Evolutionary conservation across 2,113 vertebrate genomes (phyloP).

Genomic region (Eupsittula cactorum): DNA sequence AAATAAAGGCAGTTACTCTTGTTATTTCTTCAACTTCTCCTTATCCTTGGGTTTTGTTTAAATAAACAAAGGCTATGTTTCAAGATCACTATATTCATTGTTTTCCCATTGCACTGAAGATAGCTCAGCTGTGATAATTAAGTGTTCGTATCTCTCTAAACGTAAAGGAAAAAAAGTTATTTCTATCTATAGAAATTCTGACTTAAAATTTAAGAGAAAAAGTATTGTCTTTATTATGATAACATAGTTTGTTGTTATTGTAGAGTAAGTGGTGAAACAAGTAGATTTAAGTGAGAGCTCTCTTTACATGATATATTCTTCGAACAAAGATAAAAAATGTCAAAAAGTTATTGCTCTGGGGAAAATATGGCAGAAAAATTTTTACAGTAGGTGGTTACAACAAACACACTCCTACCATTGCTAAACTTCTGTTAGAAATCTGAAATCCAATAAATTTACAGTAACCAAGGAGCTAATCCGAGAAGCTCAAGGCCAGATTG

Average conservation of each 20-base stretch:
- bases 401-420: accelerated
- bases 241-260: not conserved
- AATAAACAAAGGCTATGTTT: not conserved
- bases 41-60: not conserved
- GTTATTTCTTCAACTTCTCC: not conserved
- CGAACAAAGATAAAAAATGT: not conserved
- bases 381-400: not conserved
- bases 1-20: not conserved
- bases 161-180: not conserved
- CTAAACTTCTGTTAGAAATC: not conserved
- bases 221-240: not conserved
- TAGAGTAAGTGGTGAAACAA: not conserved
- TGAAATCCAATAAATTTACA: not conserved
- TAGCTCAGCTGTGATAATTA: not conserved
- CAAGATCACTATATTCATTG: not conserved
- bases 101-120: not conserved
- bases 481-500: not conserved
- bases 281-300: not conserved
- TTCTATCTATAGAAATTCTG: not conserved
- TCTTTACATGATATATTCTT: not conserved
- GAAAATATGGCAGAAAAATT: not conserved
- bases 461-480: not conserved
- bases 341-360: not conserved
- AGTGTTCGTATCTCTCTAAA: not conserved
- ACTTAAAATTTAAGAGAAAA: not conserved